Percentiles rank a stretch among this genome's conserved stretches.
phyloP scores from a whole-genome alignment of 53 echinoderm and acorn worm genomes.

The Astropecten irregularis region DNA sequence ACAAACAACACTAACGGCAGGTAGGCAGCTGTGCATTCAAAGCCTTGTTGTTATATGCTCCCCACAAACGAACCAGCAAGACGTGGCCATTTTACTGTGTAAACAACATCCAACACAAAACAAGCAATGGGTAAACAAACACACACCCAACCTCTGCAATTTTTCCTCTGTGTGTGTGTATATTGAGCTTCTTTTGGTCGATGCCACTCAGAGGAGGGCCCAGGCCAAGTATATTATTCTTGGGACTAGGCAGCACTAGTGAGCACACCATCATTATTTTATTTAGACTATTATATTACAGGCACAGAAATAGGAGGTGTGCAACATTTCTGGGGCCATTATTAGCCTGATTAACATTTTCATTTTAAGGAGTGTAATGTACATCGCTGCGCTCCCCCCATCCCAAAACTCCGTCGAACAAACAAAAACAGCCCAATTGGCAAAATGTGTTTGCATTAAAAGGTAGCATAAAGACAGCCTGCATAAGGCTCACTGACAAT shows the following conservation, averaged over 20 bases:
- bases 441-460: no score
- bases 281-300: constrained; percentile 41
- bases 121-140: constrained; percentile 94
- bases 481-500: no score
- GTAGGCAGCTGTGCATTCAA: constrained; percentile 93
- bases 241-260: constrained; percentile 16
- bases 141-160: constrained; percentile 62
- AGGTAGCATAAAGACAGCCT: no score
- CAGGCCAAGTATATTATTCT: constrained; percentile 47
- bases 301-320: neutral
- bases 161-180: neutral
- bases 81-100: constrained; percentile 96
- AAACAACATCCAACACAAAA: constrained; percentile 96
- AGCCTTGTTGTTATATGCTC: constrained; percentile 77
- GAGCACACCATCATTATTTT: constrained; percentile 37
- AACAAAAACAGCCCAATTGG: no score
- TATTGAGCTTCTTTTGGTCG: constrained; percentile 16
- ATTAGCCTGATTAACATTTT: constrained; percentile 29
- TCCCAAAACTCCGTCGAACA: no score
- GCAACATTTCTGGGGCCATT: neutral
- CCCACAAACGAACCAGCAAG: constrained; percentile 60
- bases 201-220: constrained; percentile 46
- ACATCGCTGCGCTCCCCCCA: neutral
- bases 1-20: constrained; percentile 71
- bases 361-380: neutral